Base-by-base conservation (phyloP, 2,888 invertebrate species). In the Dryobotodes eremita region DNA sequence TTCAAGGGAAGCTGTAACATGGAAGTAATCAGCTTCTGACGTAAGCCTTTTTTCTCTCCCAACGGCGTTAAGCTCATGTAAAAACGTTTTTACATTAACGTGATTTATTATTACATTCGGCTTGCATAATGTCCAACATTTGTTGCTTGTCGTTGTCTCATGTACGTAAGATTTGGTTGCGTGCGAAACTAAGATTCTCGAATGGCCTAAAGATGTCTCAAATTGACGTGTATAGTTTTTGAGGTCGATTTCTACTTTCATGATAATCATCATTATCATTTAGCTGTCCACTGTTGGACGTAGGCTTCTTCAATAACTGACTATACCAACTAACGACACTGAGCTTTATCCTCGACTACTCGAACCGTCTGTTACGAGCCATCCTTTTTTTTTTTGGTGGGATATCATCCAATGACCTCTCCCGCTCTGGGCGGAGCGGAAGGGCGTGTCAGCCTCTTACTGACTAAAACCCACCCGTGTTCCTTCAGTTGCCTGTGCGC, bases 21-120 rank as follows among this genome's bases (percentile, higher is more conserved):
- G 83, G 83, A 86, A 79, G 86, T 71, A 75, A 78, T 84, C 82
- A 86, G 64, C 42, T 53, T 86, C n/a, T 76, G 80, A 86, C 86
- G 84, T 59, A 86, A 85, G 65, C 6, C 26, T 86, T 86, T 79
- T 86, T 85, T 86, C 71, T 83, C 69, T 65, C 7, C 10, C 15
- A 26, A 48, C 73, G 73, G 83, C 83, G 73, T 76, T 86, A 86
- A 85, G 84, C 84, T 69, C 36, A 42, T 72, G 75, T 74, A 83
- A 86, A 79, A 86, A 84, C 72, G 13, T 76, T 74, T 86, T 86
- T 83, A 74, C 80, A 85, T 85, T 69, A 69, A 59, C 55, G 26
- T 86, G 86, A 85, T 85, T 72, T 75, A 85, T 86, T 76, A 68
- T 62, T 46, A n/a, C 50, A 71, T 65, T 66, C 50, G 48, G 64